These are phyloP conservation scores for Sardinella longiceps DNA, from an alignment of 2,797 vertebrate species.

Conservation along the genomic window DNA sequence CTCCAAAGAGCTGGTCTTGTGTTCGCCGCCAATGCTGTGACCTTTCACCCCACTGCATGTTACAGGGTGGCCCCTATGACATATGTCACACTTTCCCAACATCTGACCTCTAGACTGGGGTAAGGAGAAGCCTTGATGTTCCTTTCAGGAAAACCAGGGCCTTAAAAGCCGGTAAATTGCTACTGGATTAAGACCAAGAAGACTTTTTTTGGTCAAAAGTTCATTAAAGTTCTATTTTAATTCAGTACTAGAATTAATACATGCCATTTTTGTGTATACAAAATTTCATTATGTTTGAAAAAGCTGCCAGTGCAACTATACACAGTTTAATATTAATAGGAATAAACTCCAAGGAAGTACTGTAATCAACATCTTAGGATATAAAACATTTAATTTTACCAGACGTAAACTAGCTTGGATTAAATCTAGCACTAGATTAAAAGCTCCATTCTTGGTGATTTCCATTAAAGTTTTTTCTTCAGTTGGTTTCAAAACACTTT, in stretches of 20 bases:
- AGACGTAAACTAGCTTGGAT: too few relatives aligned
- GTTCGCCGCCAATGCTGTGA: constrained; percentile 45
- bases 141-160: neutral
- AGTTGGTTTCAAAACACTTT: neutral
- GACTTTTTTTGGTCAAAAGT: too few relatives aligned
- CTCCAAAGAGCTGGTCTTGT: constrained; percentile 17
- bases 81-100: neutral
- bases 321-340: too few relatives aligned
- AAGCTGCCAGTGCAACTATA: neutral
- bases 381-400: too few relatives aligned
- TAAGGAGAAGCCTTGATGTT: neutral
- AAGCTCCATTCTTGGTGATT: too few relatives aligned
- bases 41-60: constrained; percentile 32
- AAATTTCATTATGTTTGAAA: neutral
- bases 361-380: too few relatives aligned
- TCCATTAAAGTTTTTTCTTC: neutral
- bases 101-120: neutral
- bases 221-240: too few relatives aligned
- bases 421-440: too few relatives aligned
- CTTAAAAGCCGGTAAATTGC: neutral
- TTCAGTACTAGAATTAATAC: too few relatives aligned
- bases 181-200: neutral
- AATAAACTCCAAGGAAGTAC: neutral
- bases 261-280: neutral
- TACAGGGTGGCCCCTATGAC: constrained; percentile 6